phyloP scores from a whole-genome alignment of 1,140 invertebrate species.

The Oryctes rhinoceros region DNA sequence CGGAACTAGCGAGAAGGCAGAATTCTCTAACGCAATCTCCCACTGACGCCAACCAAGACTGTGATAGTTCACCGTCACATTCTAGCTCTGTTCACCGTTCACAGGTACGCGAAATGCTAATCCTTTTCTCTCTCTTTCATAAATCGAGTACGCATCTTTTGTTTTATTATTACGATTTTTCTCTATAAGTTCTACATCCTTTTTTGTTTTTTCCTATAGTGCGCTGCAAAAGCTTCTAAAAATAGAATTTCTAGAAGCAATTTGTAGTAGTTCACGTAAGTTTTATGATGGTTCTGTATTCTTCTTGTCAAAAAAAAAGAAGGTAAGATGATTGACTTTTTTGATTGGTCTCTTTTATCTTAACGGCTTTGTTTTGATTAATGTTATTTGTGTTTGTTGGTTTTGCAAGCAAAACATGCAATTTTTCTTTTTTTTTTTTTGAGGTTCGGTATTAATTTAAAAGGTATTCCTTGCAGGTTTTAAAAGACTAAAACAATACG shows the following conservation, averaged over 20 bases:
- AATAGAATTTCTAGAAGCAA: conserved; percentile 24
- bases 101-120: conserved; percentile 51
- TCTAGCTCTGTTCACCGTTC: conserved; percentile 61
- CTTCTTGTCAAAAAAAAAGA: background rate
- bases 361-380: background rate
- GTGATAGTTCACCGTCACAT: conserved; percentile 60
- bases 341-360: background rate
- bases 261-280: conserved; percentile 25
- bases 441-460: background rate
- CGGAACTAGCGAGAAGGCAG: conserved; percentile 59
- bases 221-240: conserved; percentile 33
- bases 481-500: no score
- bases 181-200: background rate
- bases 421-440: no score
- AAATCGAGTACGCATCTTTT: no score
- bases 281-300: background rate
- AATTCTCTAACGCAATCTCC: conserved; percentile 57
- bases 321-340: background rate
- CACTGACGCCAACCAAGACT: conserved; percentile 55
- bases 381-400: background rate
- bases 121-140: no score
- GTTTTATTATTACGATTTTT: background rate
- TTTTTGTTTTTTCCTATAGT: conserved; percentile 8
- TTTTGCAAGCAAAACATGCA: background rate
- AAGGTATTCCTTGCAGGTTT: no score